phyloP scores from a whole-genome alignment of 2,113 vertebrate species.

The Cisticola juncidis region DNA sequence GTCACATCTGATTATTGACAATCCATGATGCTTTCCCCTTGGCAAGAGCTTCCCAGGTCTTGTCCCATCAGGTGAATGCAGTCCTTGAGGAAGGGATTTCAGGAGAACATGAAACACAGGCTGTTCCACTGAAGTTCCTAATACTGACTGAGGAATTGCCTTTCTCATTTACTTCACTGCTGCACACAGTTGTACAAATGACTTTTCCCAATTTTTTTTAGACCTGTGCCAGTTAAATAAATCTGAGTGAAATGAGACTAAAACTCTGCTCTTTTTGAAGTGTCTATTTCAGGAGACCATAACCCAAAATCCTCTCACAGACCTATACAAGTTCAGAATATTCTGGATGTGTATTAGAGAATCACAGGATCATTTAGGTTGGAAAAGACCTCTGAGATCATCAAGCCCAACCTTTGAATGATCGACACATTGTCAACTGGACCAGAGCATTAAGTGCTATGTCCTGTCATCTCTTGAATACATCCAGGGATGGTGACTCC shows the following conservation, averaged over 20 bases:
- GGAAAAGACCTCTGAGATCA: not conserved
- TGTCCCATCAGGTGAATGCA: not conserved
- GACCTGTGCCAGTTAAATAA: not conserved
- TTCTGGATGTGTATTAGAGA: not conserved
- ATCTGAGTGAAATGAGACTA: not conserved
- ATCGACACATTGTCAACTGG: not conserved
- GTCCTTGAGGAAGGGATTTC: not conserved
- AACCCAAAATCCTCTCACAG: not conserved
- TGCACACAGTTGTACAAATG: not conserved
- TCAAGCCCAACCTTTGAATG: rapidly evolving
- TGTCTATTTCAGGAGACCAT: not conserved
- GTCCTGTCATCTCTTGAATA: not conserved
- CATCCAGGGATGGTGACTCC: not conserved
- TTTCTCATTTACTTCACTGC: not conserved
- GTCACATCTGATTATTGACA: not conserved
- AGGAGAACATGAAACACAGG: not conserved
- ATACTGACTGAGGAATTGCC: not conserved
- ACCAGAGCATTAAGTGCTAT: not conserved
- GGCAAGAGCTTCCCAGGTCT: not conserved
- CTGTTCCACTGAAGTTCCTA: not conserved
- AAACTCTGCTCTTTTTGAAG: not conserved
- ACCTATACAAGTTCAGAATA: not conserved
- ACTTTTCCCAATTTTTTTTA: not conserved
- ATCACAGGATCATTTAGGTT: not conserved
- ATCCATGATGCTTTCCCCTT: not conserved